These are phyloP conservation scores for Xylocopa sonorina DNA, from an alignment of 1,140 invertebrate species.

Conservation along the genomic window DNA sequence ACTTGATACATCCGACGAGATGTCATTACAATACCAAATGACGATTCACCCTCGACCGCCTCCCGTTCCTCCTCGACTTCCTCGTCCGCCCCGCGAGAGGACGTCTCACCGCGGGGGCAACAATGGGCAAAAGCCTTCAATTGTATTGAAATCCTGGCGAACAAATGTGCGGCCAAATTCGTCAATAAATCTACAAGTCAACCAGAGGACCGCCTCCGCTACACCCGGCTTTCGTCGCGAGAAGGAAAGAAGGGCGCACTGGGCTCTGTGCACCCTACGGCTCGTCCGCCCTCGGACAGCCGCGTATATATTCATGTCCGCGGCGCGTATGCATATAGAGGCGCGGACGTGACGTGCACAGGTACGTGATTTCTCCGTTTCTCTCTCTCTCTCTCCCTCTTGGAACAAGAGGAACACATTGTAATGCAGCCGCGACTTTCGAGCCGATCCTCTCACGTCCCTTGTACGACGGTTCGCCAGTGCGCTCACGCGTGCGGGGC, in stretches of 20 bases:
- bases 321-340: constrained; percentile 10
- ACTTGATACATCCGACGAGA: constrained; percentile 53
- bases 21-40: constrained; percentile 75
- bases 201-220: constrained; percentile 51
- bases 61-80: not conserved
- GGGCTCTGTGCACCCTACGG: constrained; percentile 9
- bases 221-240: not conserved
- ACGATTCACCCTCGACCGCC: constrained; percentile 8
- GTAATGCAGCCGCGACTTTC: constrained; percentile 54
- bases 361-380: not conserved
- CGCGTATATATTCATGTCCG: constrained; percentile 14
- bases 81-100: constrained; percentile 33
- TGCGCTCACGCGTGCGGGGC: constrained; percentile 56
- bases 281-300: constrained; percentile 12
- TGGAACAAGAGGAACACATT: constrained; percentile 61
- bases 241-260: not conserved
- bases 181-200: constrained; percentile 78
- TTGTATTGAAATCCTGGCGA: constrained; percentile 77
- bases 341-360: constrained; percentile 15
- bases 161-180: constrained; percentile 77
- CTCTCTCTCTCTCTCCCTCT: no score
- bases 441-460: not conserved
- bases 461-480: no score
- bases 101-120: constrained; percentile 54
- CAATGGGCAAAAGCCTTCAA: constrained; percentile 72